Conservation (phyloP, 2,113 vertebrate species). For the Nipponia nippon region DNA sequence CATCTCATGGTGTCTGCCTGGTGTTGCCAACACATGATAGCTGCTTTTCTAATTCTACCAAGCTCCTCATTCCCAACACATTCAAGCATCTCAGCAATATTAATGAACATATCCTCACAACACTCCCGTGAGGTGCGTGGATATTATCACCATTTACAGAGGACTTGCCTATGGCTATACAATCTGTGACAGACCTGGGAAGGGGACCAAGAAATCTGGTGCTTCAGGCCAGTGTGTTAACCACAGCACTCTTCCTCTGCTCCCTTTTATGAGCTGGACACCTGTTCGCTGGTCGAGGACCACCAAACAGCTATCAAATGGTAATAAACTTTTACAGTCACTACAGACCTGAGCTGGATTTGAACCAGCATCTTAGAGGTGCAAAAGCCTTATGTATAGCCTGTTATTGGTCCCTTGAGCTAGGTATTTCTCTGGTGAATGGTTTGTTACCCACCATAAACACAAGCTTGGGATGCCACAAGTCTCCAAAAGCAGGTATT, state of each 20-base stretch:
- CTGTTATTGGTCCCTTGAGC: not conserved
- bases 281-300: slow-evolving; percentile 29
- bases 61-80: not conserved
- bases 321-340: slow-evolving; percentile 45
- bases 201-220: slow-evolving; percentile 25
- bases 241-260: not conserved
- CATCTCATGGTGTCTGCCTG: not conserved
- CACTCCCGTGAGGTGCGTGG: not conserved
- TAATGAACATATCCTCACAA: slow-evolving; percentile 20
- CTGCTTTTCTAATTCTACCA: not conserved
- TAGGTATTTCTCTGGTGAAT: not conserved
- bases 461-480: not conserved
- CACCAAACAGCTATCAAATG: slow-evolving; percentile 39
- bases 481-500: not conserved
- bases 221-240: not conserved
- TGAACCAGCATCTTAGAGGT: slow-evolving; percentile 43
- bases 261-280: slow-evolving; percentile 16
- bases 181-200: slow-evolving; percentile 37
- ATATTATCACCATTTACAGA: slow-evolving; percentile 21
- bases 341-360: slow-evolving; percentile 35
- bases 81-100: not conserved
- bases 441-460: not conserved
- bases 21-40: not conserved
- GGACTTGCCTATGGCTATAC: slow-evolving; percentile 9
- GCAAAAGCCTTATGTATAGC: not conserved